These are phyloP conservation scores for Ischnus inquisitorius DNA, from an alignment of 2,888 invertebrate species.

Conservation along the genomic window DNA sequence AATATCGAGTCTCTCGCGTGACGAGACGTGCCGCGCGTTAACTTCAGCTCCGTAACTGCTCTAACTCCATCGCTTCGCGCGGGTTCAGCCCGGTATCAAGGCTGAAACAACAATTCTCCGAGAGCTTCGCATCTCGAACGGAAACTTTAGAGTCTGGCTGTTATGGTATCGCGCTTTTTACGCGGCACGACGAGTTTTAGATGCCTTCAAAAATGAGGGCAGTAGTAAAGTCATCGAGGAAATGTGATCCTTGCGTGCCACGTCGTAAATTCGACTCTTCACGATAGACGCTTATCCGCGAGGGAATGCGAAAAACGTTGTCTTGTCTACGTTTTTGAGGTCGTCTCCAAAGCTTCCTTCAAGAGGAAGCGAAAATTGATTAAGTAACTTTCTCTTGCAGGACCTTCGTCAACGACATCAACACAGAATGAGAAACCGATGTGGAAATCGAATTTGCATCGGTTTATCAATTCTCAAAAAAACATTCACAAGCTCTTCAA, in stretches of 20 bases:
- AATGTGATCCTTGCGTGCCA: slow-evolving; percentile 70
- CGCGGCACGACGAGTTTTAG: slow-evolving; percentile 36
- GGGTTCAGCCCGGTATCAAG: background rate
- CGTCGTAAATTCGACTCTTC: slow-evolving; percentile 71
- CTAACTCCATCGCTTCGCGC: background rate
- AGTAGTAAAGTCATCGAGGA: slow-evolving; percentile 68
- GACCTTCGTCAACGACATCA: too few relatives aligned
- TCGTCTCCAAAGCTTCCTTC: too few relatives aligned
- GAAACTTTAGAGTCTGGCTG: background rate
- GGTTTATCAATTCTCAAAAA: background rate
- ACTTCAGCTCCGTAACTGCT: background rate
- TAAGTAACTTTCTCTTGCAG: too few relatives aligned
- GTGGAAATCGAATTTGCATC: too few relatives aligned
- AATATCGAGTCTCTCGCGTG: slow-evolving; percentile 41
- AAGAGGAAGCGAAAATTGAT: too few relatives aligned
- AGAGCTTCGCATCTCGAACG: background rate
- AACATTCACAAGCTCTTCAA: background rate
- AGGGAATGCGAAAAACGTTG: slow-evolving; percentile 67
- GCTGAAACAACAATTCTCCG: slow-evolving; percentile 13
- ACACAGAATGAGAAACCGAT: too few relatives aligned
- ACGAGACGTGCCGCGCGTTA: slow-evolving; percentile 11
- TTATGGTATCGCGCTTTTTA: slow-evolving; percentile 8
- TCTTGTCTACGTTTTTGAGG: too few relatives aligned
- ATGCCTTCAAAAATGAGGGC: slow-evolving; percentile 40
- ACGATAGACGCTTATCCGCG: slow-evolving; percentile 55